Evolutionary conservation across 2,113 vertebrate genomes (phyloP), one percentile per base, ranked within the genome.

Genomic region (Archocentrus centrarchus): DNA sequence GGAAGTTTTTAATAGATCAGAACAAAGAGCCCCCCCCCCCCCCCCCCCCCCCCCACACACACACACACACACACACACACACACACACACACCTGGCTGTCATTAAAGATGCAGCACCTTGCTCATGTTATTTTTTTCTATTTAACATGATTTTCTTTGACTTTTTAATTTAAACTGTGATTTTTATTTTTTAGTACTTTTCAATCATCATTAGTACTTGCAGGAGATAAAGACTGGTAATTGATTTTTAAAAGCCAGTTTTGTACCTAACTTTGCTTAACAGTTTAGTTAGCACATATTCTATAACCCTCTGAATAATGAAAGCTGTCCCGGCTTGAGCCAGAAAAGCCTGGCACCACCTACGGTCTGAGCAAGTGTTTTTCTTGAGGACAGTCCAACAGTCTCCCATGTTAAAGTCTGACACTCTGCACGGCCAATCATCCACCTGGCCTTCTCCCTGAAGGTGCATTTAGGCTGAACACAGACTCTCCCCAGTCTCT

Each of bases 351-450:
- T 70, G 41, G 68, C 68, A 35, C 27, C 47, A n/a, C 0, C 18
- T 10, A 1, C 4, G 55, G n/a, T n/a, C 20, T 73, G 0, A 73
- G 32, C 68, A 73, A 73, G 55, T 55, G 27, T 0, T 73, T 73
- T 55, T 73, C 68, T 73, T 73, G 68, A 73, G 68, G 27, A 55
- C 53, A 73, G 68, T 73, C 68, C 68, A 73, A 47, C 47, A 73
- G 27, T 6, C 68, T 55, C 11, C 0, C 47, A 5, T 5, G 68
- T 73, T 73, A 35, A 73, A 5, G 47, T n/a, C 68, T 73, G 68
- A 73, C 68, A 55, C 44, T 20, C 44, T 20, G 44, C 53, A 32
- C 47, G 24, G 68, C 47, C 68, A 73, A 55, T 55, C 27, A 73
- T 73, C 68, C 47, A 73, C 27, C 68, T 55, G 68, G 4, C 53